Base-by-base conservation (phyloP, 2,888 invertebrate species). In the Zootermopsis nevadensis region DNA sequence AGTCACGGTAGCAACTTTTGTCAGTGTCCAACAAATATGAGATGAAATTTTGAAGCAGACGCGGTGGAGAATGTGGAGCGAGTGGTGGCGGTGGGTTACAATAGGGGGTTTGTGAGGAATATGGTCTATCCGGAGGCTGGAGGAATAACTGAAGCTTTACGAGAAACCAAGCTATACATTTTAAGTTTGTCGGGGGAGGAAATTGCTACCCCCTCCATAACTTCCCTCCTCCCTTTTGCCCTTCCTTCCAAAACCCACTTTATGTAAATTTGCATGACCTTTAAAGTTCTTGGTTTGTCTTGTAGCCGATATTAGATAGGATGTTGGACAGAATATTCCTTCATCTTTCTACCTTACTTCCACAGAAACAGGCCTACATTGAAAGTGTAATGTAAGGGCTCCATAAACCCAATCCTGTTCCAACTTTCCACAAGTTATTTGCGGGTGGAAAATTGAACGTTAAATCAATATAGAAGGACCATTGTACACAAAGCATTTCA, bases 21-120 rank as follows among this genome's bases (percentile, higher is more conserved):
- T 84, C 84, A 83, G 77, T 84, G 84, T 84, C 83, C 84, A 72
- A 82, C 84, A 84, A 84, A 84, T 84, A 84, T 82, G 82, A 84
- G 84, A 84, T 84, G 84, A 84, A 84, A 84, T 84, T 82, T 84
- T 82, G 82, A 82, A 81, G 60, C 69, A 53, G 69, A 33, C 55
- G 35, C 76, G 22, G 76, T n/a, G 60, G 22, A 53, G 67, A 72
- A 33, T 30, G 7, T 31, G 81, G 53, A 24, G n/a, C 2, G 27
- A 27, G 19, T 31, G 76, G 35, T 82, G 31, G 76, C 60, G 55
- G 35, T 81, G 35, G n/a, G n/a, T n/a, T n/a, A n/a, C n/a, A n/a
- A n/a, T n/a, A n/a, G n/a, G 77, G 69, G 81, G 38, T 35, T 81
- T 42, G 83, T n/a, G 76, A 83, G 74, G 81, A 82, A 84, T 84